Base-by-base conservation (phyloP, 2,797 vertebrate genomes). In the Synaphobranchus kaupii region DNA sequence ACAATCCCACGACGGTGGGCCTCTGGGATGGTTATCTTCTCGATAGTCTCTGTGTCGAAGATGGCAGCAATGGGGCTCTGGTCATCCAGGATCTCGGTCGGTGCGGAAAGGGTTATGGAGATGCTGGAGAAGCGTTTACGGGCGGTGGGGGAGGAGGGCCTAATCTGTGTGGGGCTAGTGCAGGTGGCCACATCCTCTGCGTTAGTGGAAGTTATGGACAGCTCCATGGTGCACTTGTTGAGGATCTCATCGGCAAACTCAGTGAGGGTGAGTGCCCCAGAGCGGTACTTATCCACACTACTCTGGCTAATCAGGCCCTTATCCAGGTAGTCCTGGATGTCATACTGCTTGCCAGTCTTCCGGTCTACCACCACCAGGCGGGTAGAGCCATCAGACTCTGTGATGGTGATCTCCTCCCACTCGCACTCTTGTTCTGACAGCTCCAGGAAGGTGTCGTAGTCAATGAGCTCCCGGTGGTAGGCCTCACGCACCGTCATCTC, bases 401-500 rank as follows among this genome's bases (percentile, higher is more conserved):
- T 97, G 85, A 98, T 98, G 3, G 97, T 99, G 90, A 99, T 99
- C 93, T 99, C 99, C 92, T 99, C 99, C 99, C 99, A 99, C 92
- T 99, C 99, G 0, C 98, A 99, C 87, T 99, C 99, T 90, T 99
- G 98, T 88, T 98, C 98, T 3, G 98, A 98, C 87, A 99, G 95
- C 76, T 99, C 97, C 63, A 97, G 94, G 85, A 97, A 99, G 54
- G 99, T 99, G 68, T 98, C 96, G 28, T 98, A 99, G 95, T 99
- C 98, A 6, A 99, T 99, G 4, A 99, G 96, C 78, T 97, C 96
- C 90, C 96, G 96, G 92, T 97, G 97, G 92, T 97, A 99, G 0
- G 99, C 99, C 90, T 99, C 98, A 88, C 97, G 97, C 73, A 99
- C 98, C 0, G 98, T 97, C 99, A 99, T 99, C 92, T 99, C 99